Base-by-base conservation (phyloP, 2,797 vertebrate genomes). In the Enteromius paludinosus region DNA sequence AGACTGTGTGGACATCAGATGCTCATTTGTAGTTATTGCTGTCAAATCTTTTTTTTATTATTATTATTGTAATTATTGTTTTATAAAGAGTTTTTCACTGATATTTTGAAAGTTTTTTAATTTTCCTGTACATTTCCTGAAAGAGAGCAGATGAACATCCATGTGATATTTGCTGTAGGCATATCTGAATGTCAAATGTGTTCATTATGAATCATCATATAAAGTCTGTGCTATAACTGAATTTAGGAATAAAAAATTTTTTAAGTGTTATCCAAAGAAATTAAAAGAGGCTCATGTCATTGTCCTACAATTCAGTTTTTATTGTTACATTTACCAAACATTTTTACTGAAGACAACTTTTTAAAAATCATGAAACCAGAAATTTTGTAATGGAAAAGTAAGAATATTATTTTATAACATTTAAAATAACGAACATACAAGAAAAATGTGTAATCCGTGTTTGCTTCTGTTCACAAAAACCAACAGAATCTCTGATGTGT, bases 61-160 rank as follows among this genome's bases (percentile, higher is more conserved):
- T 66, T 5, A 35, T 65, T 20, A 38, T 52, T 72, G 1, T 54
- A 54, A 49, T n/a, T 38, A 38, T 74, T 74, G 7, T 80, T 71
- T 61, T 80, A 41, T 71, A 80, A 80, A 30, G 17, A 69, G 23
- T 68, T 78, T 69, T 79, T 70, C 15, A 80, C 78, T 71, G 38
- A 66, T 65, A n/a, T 66, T 79, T 56, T 59, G 17, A 28, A 43
- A 14, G 25, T 28, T 3, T 38, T 43, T 79, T 10, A 4, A 25
- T 23, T 30, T 62, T 61, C 59, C 25, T 61, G 59, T 28, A 61
- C 25, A 28, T 61, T 43, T 28, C 45, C 33, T 59, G 35, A 30
- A 61, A 14, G 59, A 68, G 35, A 59, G 65, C 52, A 59, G 17
- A 79, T 28, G n/a, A 79, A 25, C 15, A 49, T 54, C n/a, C 33